These are phyloP conservation scores for Stigmatopora nigra DNA, from an alignment of 2,113 vertebrate species.

Conservation along the genomic window DNA sequence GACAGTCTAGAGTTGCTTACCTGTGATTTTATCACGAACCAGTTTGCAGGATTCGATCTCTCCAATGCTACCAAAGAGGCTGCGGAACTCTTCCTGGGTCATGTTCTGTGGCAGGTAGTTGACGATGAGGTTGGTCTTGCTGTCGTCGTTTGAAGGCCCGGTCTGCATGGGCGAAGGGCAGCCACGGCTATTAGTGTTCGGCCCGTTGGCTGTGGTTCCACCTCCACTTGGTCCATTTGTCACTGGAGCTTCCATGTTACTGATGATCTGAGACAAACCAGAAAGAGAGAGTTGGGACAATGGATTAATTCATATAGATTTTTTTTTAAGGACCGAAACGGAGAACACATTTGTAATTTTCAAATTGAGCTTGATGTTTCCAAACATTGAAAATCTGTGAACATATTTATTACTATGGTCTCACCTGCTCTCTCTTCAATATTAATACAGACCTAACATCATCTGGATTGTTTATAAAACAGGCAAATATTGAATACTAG, in stretches of 20 bases:
- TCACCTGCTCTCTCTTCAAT: background rate
- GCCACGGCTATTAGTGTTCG: constrained; percentile 95
- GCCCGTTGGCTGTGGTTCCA: constrained; percentile 90
- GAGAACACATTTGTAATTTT: background rate
- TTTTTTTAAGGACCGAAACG: background rate
- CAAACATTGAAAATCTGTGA: background rate
- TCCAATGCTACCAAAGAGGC: constrained; percentile 98
- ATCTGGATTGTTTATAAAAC: background rate
- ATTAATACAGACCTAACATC: background rate
- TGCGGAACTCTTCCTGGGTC: constrained; percentile 99
- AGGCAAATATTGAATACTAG: background rate
- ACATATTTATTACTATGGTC: background rate
- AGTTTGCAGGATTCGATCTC: constrained; percentile 99
- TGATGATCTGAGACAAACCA: constrained; percentile 84
- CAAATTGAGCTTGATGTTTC: background rate
- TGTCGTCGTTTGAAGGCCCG: constrained; percentile 91
- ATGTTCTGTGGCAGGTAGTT: constrained; percentile 99
- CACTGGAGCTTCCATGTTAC: constrained; percentile 99
- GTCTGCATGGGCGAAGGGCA: constrained; percentile 99
- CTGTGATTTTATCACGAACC: constrained; percentile 99
- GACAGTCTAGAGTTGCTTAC: constrained; percentile 55
- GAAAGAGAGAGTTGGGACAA: background rate
- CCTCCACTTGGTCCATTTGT: constrained; percentile 93
- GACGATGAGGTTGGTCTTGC: constrained; percentile 99
- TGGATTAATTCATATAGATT: background rate